Evolutionary conservation across 2,113 vertebrate species (phyloP).

Genomic region (Mixornis gularis): DNA sequence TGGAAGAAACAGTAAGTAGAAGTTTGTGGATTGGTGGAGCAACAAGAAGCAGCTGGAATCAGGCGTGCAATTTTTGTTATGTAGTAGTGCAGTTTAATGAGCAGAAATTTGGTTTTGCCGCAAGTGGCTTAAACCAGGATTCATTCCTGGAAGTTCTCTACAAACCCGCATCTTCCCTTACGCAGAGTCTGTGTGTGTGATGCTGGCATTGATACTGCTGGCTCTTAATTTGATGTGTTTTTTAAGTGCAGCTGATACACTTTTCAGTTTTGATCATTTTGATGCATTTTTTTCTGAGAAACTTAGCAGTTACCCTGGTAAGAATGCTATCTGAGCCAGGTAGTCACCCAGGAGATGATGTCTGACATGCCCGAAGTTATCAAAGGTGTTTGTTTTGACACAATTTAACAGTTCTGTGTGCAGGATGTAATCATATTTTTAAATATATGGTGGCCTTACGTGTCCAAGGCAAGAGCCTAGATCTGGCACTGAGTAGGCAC

Average conservation of each 20-base stretch:
- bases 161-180: neutral
- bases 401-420: neutral
- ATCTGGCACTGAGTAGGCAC: neutral
- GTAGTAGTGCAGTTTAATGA: neutral
- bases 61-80: neutral
- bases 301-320: neutral
- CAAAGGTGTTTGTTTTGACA: neutral
- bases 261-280: neutral
- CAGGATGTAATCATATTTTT: neutral
- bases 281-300: neutral
- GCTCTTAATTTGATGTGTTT: neutral
- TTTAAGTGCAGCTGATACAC: neutral
- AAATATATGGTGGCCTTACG: neutral
- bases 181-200: neutral
- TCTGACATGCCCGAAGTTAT: neutral
- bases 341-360: neutral
- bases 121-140: rapidly evolving
- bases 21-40: neutral
- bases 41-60: neutral
- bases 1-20: neutral
- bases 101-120: neutral
- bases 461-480: neutral
- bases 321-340: neutral
- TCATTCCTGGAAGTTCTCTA: neutral
- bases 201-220: neutral